Evolutionary conservation across 2,113 vertebrate species (phyloP).

Genomic region (Ceyx melanurus): DNA sequence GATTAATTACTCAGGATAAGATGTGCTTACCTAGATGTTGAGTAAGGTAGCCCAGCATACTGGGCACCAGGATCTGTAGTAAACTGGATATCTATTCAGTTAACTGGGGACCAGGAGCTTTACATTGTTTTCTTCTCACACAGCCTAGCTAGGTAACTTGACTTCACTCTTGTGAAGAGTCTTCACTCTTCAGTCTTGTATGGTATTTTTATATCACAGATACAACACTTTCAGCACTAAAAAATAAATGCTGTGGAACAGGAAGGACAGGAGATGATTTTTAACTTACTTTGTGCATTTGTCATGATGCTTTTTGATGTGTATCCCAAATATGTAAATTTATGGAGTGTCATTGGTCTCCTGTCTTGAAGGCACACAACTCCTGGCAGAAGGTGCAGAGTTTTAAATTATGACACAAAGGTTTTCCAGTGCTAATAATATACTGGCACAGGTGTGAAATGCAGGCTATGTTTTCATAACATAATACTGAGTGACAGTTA

Average conservation of each 20-base stretch:
- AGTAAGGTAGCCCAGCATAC: neutral
- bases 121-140: neutral
- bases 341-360: neutral
- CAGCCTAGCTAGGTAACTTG: neutral
- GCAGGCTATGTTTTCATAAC: neutral
- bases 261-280: neutral
- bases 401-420: neutral
- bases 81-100: neutral
- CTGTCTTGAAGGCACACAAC: neutral
- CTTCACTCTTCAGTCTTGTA: neutral
- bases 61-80: neutral
- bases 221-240: neutral
- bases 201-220: neutral
- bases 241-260: neutral
- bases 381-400: neutral
- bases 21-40: neutral
- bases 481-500: neutral
- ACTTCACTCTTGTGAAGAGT: neutral
- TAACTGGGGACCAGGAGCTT: neutral
- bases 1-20: neutral
- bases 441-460: neutral
- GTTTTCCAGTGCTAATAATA: neutral
- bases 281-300: neutral
- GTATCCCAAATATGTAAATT: neutral
- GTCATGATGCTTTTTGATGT: fast-evolving